Base-by-base conservation (phyloP, 2,888 invertebrate genomes). In the Malthinus flaveolus region DNA sequence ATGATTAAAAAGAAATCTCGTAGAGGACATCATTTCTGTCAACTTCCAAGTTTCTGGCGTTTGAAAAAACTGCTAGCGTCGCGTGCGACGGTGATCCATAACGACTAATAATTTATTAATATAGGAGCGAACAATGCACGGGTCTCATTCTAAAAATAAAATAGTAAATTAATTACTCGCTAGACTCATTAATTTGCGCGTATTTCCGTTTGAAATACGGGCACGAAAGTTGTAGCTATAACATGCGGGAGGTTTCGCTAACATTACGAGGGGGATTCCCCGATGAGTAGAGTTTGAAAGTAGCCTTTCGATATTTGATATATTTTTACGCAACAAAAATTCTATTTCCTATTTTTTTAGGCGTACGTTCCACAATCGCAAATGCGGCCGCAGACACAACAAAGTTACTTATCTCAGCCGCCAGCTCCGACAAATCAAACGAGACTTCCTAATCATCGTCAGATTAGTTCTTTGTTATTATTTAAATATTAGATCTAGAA, bases 371-470 rank as follows among this genome's bases (percentile, higher is more conserved):
- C 61, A 44, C 61, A 52, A 50, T 46, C 59, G 32, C 63, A 33
- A 13, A 60, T 65, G 37, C 56, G 66, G 45, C 55, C 42, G 36
- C 61, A 66, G 31, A 44, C 65, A 10, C 68, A 66, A 56, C 64
- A 57, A 49, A 67, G 53, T 62, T 70, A 58, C 56, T 34, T 50
- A n/a, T 23, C 23, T 23, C 57, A 70, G 61, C 58, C 65, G 33
- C 64, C 63, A 42, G 70, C 65, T 55, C 73, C 73, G 39, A 68
- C 72, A 46, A 73, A 49, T 62, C 76, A 73, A 68, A 60, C 68
- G 32, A 76, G 77, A 61, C 76, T 77, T 76, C 63, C 72, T 23
- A 75, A 68, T 54, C 74, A 75, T 56, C 73, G 74, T 58, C 72
- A 68, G 62, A 75, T 76, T 67, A 71, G 72, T 66, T 49, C 36